Evolutionary conservation across 2,113 vertebrate genomes (phyloP).

Genomic region (Semicossyphus pulcher): DNA sequence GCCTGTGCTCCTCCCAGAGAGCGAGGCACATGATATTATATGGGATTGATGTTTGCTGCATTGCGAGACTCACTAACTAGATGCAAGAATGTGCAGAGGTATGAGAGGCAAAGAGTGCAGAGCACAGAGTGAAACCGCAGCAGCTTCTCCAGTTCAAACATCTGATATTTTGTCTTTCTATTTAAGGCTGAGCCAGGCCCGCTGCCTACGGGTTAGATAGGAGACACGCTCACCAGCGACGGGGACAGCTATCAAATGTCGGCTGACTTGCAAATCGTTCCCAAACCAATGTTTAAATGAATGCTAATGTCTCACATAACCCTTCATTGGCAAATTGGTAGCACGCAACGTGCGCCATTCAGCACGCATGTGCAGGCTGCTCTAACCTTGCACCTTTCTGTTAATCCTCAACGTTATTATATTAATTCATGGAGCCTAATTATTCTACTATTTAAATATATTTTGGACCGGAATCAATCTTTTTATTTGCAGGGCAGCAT

Average conservation of each 20-base stretch:
- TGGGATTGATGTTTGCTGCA: conserved; percentile 50
- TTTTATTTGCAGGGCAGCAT: neutral
- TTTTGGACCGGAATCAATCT: neutral
- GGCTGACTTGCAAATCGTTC: conserved; percentile 69
- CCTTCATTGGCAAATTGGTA: conserved; percentile 65
- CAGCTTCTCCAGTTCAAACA: conserved; percentile 63
- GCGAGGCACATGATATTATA: conserved; percentile 28
- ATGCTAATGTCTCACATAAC: conserved; percentile 77
- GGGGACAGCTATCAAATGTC: conserved; percentile 70
- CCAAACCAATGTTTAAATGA: conserved; percentile 72
- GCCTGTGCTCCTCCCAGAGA: conserved; percentile 25
- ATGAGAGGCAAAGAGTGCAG: conserved; percentile 20
- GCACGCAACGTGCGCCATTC: conserved; percentile 25
- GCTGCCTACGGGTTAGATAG: conserved; percentile 44
- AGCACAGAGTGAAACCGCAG: conserved; percentile 20
- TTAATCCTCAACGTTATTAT: neutral
- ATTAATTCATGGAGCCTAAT: neutral
- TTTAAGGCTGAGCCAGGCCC: conserved; percentile 60
- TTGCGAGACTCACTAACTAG: conserved; percentile 69
- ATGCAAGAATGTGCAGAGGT: conserved; percentile 58
- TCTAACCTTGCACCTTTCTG: conserved; percentile 8
- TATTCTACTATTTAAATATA: no score
- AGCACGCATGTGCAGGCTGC: conserved; percentile 49
- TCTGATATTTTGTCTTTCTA: conserved; percentile 71
- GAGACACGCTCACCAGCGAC: conserved; percentile 56